These are phyloP conservation scores for Pseudoatta argentina DNA, from an alignment of 1,140 invertebrate species.

Conservation along the genomic window DNA sequence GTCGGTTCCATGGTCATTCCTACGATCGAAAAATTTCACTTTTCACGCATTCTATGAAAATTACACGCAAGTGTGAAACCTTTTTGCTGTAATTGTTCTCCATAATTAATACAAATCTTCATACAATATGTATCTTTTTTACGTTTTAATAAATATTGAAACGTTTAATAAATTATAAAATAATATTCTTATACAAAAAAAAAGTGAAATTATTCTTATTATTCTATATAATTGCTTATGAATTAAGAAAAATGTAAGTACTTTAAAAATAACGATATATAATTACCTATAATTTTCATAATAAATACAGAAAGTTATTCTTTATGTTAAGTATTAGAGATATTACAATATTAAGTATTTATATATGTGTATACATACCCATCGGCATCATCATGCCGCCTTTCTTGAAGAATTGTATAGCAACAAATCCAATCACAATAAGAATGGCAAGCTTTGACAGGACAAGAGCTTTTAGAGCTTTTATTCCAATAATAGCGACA, in stretches of 20 bases:
- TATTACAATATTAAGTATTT: neutral
- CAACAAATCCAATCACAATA: conserved; percentile 92
- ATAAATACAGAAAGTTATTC: neutral
- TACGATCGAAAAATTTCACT: conserved; percentile 73
- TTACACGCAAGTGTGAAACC: neutral
- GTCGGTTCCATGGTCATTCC: conserved; percentile 91
- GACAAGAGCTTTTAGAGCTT: conserved; percentile 93
- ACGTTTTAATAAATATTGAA: neutral
- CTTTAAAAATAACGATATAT: neutral
- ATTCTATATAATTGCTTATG: neutral
- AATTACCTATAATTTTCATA: neutral
- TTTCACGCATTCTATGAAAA: neutral
- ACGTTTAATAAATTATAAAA: conserved; percentile 5
- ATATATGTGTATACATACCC: conserved; percentile 77
- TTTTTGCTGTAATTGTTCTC: neutral
- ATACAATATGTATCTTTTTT: neutral
- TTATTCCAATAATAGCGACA: conserved; percentile 91
- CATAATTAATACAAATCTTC: neutral
- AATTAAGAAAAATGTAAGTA: neutral
- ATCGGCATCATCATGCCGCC: conserved; percentile 85
- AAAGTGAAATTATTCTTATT: neutral
- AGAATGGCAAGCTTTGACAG: conserved; percentile 93
- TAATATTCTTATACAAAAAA: neutral
- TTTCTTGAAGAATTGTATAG: conserved; percentile 91
- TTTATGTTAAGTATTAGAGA: neutral